Percentiles rank a stretch among this genome's conserved stretches.
These are phyloP conservation scores for Drosophila athabasca DNA, from an alignment of 1,140 invertebrate species.

Conservation along the genomic window DNA sequence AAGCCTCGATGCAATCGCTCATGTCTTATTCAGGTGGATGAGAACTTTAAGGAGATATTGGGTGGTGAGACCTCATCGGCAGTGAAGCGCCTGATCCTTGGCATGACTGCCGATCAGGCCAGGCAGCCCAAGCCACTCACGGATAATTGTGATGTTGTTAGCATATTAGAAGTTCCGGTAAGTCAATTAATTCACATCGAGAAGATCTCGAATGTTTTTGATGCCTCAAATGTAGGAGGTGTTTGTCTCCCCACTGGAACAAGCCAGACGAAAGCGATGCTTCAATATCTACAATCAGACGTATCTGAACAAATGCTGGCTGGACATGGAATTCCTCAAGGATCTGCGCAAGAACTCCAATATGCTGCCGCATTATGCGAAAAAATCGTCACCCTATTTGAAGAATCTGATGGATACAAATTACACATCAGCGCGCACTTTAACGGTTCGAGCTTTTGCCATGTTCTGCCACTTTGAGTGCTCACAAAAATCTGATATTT, in stretches of 20 bases:
- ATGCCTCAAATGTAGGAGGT: conserved; percentile 32
- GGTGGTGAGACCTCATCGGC: conserved; percentile 31
- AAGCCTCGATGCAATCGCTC: too few species aligned
- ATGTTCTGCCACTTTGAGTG: neutral
- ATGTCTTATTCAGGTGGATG: conserved; percentile 28
- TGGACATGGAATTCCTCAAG: conserved; percentile 65
- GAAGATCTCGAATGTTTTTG: neutral
- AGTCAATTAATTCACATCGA: neutral
- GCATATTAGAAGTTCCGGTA: conserved; percentile 68
- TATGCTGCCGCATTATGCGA: conserved; percentile 37
- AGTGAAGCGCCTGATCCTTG: conserved; percentile 49
- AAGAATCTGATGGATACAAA: conserved; percentile 29
- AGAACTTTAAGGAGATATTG: conserved; percentile 51
- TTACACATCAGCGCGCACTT: conserved; percentile 42
- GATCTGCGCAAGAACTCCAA: conserved; percentile 49
- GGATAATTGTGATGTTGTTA: conserved; percentile 70
- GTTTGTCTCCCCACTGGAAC: conserved; percentile 61
- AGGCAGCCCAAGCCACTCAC: conserved; percentile 19
- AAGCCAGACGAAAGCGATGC: conserved; percentile 47
- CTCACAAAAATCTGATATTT: neutral
- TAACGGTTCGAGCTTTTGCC: conserved; percentile 33
- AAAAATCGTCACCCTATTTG: conserved; percentile 36
- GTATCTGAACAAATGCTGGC: conserved; percentile 64
- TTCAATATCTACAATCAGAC: conserved; percentile 69
- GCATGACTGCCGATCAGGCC: conserved; percentile 13